Evolutionary conservation across 2,797 vertebrate species (phyloP).

Genomic region (Phoeniculus purpureus): DNA sequence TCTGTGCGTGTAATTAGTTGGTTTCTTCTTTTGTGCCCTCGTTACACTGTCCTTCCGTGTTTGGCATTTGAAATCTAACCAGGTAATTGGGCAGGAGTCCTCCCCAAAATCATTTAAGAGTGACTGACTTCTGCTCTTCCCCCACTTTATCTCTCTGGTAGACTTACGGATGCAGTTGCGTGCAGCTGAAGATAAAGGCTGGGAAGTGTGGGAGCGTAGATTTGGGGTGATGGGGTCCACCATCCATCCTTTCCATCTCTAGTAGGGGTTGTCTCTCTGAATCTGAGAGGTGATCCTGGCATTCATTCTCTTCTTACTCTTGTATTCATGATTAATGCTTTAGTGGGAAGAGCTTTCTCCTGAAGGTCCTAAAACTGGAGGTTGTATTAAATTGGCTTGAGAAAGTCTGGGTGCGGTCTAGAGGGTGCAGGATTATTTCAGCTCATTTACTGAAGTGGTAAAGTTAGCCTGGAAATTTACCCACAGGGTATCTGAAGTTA

Average conservation of each 20-base stretch:
- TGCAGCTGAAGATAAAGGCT: background rate
- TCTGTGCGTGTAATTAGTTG: background rate
- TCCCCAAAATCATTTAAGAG: background rate
- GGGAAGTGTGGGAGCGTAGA: too few relatives aligned
- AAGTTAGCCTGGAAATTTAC: background rate
- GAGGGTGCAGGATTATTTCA: background rate
- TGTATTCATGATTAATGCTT: background rate
- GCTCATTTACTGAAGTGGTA: background rate
- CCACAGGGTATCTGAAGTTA: background rate
- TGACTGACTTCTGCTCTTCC: background rate
- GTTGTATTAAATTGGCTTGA: background rate
- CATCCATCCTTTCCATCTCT: too few relatives aligned
- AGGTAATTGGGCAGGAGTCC: background rate
- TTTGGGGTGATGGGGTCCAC: too few relatives aligned
- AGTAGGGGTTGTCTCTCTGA: background rate
- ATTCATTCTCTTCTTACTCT: background rate
- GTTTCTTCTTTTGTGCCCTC: background rate
- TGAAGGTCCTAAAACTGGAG: background rate
- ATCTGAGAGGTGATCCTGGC: background rate
- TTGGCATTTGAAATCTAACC: background rate
- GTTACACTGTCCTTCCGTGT: background rate
- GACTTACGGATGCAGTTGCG: background rate
- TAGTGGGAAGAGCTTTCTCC: background rate
- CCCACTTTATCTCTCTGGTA: background rate
- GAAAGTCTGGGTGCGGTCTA: rapidly evolving